Percentiles rank a stretch among this genome's conserved stretches.
These are phyloP conservation scores for Pristionchus mayeri DNA, from an alignment of 2,888 invertebrate genomes.

Conservation along the genomic window DNA sequence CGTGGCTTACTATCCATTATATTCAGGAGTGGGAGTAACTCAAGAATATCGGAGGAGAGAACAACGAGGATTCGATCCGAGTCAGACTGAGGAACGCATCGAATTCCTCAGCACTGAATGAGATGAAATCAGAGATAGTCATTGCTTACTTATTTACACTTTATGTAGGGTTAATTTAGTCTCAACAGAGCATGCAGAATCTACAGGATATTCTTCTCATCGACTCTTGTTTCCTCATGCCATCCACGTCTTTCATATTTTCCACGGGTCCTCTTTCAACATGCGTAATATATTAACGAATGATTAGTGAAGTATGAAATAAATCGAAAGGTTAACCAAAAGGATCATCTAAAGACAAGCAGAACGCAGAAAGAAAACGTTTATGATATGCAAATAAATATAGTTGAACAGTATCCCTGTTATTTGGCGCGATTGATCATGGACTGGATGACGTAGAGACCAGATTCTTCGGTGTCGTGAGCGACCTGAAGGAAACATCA, in stretches of 20 bases:
- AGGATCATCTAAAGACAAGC: too few species aligned
- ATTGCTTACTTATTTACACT: too few species aligned
- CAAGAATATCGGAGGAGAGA: slow-evolving; percentile 51
- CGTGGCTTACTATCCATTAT: too few species aligned
- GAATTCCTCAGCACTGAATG: slow-evolving; percentile 55
- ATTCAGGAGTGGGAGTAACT: slow-evolving; percentile 11
- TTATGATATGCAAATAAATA: slow-evolving; percentile 32
- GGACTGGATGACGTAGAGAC: slow-evolving; percentile 57
- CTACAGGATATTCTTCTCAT: neutral
- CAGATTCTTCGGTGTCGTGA: slow-evolving; percentile 63
- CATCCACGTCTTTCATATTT: slow-evolving; percentile 9
- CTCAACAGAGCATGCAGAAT: too few species aligned
- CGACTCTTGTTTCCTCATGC: neutral
- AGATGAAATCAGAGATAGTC: too few species aligned
- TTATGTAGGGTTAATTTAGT: too few species aligned
- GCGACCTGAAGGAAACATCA: slow-evolving; percentile 56
- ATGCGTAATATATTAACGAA: too few species aligned
- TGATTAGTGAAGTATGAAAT: too few species aligned
- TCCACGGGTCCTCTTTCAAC: neutral
- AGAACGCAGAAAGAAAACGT: neutral
- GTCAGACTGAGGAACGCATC: slow-evolving; percentile 63
- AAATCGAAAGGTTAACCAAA: too few species aligned
- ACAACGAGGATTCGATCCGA: slow-evolving; percentile 59
- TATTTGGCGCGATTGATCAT: slow-evolving; percentile 44
- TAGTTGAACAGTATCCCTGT: neutral